A percentile compares a stretch with the other conserved stretches of the same genome.
Conservation (phyloP, 2,888 invertebrate species). For the Willowsia nigromaculata region DNA sequence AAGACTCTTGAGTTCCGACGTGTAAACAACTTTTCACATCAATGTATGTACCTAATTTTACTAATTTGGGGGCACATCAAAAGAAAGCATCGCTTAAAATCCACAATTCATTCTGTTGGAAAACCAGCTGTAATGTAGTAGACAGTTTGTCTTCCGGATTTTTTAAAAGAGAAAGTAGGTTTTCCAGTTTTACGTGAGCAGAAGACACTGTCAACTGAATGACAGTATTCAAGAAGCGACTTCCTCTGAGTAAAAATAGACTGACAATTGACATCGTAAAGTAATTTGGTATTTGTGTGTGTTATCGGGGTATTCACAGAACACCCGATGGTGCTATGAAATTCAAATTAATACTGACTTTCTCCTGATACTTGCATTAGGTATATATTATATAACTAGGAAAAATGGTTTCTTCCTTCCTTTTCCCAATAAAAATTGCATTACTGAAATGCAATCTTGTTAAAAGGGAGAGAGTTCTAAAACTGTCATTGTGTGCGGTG, state of each 20-base stretch:
- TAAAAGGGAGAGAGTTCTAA: constrained; percentile 5
- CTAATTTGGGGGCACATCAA: background rate
- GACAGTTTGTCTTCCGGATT: background rate
- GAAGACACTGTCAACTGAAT: background rate
- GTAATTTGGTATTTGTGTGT: background rate
- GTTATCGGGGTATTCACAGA: background rate
- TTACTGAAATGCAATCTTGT: constrained; percentile 1
- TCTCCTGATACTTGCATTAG: too few species aligned
- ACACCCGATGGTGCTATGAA: background rate
- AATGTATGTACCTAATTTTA: background rate
- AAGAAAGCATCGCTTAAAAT: background rate
- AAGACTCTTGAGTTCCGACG: background rate
- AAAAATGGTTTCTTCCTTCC: too few species aligned
- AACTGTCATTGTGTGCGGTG: constrained; percentile 13
- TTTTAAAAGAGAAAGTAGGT: background rate
- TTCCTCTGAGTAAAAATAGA: background rate
- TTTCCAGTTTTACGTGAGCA: background rate
- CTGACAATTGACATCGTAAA: background rate
- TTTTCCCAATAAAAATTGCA: background rate
- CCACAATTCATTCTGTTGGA: background rate
- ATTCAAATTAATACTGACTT: constrained; percentile 5
- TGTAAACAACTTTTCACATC: background rate
- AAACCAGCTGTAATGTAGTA: background rate
- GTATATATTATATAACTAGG: too few species aligned
- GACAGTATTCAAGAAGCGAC: background rate